phyloP scores from a whole-genome alignment of 2,113 vertebrate species.

The Mastomys coucha region DNA sequence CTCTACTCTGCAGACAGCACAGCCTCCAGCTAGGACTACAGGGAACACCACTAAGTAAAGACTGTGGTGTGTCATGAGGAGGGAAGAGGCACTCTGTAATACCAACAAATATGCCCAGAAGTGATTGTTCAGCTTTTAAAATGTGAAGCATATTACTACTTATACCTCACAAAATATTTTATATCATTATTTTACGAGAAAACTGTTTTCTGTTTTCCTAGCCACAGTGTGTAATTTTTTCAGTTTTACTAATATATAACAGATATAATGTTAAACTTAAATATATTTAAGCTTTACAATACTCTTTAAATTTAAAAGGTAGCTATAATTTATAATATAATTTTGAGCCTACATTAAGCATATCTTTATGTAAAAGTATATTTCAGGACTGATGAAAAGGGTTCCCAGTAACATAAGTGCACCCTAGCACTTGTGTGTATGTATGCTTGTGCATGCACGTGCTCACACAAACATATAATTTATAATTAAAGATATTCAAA shows the following conservation, averaged over 20 bases:
- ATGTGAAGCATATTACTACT: slow-evolving; percentile 22
- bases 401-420: background rate
- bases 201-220: slow-evolving; percentile 30
- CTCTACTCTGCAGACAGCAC: background rate
- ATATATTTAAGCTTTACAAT: background rate
- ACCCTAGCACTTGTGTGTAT: background rate
- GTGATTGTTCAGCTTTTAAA: slow-evolving; percentile 54
- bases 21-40: background rate
- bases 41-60: background rate
- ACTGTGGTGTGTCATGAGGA: background rate
- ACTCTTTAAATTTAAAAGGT: background rate
- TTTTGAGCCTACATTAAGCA: background rate
- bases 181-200: slow-evolving; percentile 25
- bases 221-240: background rate
- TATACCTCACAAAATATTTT: slow-evolving; percentile 34
- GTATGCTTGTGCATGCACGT: background rate
- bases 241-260: slow-evolving; percentile 26
- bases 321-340: background rate
- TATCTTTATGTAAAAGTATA: background rate
- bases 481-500: background rate
- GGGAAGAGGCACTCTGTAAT: no score
- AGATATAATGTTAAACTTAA: background rate
- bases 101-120: background rate
- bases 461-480: background rate
- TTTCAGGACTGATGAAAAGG: background rate